A percentile compares a stretch with the other conserved stretches of the same genome.
phyloP scores from a whole-genome alignment of 2,888 invertebrate genomes.

The Panzeria rudis region DNA sequence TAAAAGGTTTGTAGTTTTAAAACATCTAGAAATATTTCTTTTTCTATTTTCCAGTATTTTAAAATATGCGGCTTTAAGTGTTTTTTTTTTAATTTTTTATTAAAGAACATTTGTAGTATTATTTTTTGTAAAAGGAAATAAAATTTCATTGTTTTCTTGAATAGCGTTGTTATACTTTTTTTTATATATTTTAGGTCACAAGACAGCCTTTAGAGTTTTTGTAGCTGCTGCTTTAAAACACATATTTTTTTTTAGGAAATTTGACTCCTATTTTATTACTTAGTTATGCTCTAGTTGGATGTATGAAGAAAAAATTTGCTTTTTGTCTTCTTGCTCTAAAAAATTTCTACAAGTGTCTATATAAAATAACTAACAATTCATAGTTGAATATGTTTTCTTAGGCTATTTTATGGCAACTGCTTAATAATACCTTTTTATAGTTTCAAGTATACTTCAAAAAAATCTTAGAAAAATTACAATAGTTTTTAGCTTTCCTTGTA shows the following conservation, averaged over 20 bases:
- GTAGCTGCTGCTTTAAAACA: slow-evolving; percentile 16
- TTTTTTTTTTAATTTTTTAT: neutral
- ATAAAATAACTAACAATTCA: slow-evolving; percentile 45
- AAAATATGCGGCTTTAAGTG: slow-evolving; percentile 41
- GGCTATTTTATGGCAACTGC: slow-evolving; percentile 53
- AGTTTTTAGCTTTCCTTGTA: slow-evolving; percentile 38
- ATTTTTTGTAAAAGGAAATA: neutral
- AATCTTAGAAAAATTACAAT: slow-evolving; percentile 29
- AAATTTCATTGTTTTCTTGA: slow-evolving; percentile 39
- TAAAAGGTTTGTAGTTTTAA: neutral
- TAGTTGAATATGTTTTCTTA: slow-evolving; percentile 30
- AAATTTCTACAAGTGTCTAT: slow-evolving; percentile 60
- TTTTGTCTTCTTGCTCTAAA: slow-evolving; percentile 31
- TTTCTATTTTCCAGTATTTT: neutral
- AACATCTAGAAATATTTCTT: neutral
- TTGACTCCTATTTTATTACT: slow-evolving; percentile 58
- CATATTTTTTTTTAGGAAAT: slow-evolving; percentile 59
- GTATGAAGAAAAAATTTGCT: slow-evolving; percentile 10
- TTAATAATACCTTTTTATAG: slow-evolving; percentile 60
- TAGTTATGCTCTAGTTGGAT: slow-evolving; percentile 67
- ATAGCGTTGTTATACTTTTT: slow-evolving; percentile 1
- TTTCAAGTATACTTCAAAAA: slow-evolving; percentile 39
- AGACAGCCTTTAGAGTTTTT: slow-evolving; percentile 62
- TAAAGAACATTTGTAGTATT: neutral
- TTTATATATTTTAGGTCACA: slow-evolving; percentile 60